Percentiles rank a stretch among this genome's conserved stretches.
Evolutionary conservation across 2,797 vertebrate species (phyloP).

Genomic region (Paguma larvata): DNA sequence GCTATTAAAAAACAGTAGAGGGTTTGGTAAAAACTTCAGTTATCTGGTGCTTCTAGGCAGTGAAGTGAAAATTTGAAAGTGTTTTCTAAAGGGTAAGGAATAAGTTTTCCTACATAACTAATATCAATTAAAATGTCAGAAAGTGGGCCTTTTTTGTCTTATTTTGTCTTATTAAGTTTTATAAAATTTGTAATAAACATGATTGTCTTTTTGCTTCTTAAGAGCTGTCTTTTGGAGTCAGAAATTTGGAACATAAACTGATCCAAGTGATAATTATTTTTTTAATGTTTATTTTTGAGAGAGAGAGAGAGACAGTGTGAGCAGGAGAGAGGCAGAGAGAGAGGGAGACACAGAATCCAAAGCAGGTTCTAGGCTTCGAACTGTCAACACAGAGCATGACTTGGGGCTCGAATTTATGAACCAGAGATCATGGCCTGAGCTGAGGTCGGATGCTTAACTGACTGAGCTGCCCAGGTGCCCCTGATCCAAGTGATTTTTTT

Average conservation of each 20-base stretch:
- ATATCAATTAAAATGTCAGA: background rate
- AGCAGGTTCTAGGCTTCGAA: too few relatives aligned
- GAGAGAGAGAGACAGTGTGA: too few relatives aligned
- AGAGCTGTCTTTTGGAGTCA: background rate
- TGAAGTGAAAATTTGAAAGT: slow-evolving; percentile 9
- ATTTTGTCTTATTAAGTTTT: background rate
- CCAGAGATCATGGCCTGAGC: too few relatives aligned
- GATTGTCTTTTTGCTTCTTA: background rate
- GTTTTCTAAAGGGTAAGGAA: background rate
- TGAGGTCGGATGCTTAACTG: too few relatives aligned
- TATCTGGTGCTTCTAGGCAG: background rate
- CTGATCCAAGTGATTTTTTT: background rate
- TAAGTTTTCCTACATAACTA: background rate
- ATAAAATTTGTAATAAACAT: background rate
- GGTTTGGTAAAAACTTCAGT: background rate
- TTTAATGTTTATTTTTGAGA: too few relatives aligned
- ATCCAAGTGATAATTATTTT: background rate
- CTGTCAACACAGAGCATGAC: too few relatives aligned
- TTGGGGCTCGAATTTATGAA: too few relatives aligned
- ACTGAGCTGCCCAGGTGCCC: too few relatives aligned
- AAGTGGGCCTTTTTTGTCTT: background rate
- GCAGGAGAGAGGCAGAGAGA: too few relatives aligned
- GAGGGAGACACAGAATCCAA: too few relatives aligned
- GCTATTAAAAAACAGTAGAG: background rate
- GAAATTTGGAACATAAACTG: background rate